Evolutionary conservation across 2,113 vertebrate genomes (phyloP).

Genomic region (Platysteira castanea): DNA sequence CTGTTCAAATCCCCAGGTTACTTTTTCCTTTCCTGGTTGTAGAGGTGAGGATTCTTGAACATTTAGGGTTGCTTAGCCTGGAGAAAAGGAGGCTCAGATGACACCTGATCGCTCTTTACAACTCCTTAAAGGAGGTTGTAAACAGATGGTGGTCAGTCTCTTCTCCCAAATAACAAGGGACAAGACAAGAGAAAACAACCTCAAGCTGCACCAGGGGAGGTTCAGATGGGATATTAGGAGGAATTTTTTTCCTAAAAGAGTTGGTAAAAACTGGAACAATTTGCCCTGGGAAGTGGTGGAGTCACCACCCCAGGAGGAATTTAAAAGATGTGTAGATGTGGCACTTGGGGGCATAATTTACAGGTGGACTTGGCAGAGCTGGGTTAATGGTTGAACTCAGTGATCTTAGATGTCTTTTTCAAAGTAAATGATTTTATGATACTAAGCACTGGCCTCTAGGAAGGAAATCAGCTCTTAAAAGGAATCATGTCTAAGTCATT

Average conservation of each 20-base stretch:
- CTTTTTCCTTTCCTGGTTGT: not conserved
- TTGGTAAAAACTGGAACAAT: not conserved
- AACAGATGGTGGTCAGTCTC: not conserved
- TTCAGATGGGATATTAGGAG: not conserved
- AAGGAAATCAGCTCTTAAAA: not conserved
- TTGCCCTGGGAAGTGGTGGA: not conserved
- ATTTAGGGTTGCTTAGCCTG: not conserved
- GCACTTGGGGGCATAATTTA: not conserved
- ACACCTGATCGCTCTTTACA: not conserved
- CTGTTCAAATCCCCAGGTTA: not conserved
- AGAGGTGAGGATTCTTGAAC: not conserved
- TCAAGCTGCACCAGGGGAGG: not conserved
- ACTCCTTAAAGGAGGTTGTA: not conserved
- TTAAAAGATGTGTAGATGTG: not conserved
- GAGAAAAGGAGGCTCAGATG: not conserved
- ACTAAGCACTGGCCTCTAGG: not conserved
- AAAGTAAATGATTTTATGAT: not conserved
- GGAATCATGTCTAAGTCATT: not conserved
- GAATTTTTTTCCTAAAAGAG: not conserved
- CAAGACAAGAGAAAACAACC: not conserved
- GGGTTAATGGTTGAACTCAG: not conserved
- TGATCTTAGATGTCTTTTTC: not conserved
- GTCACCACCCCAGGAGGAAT: not conserved
- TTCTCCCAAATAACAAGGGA: not conserved
- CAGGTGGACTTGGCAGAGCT: not conserved